Conservation (phyloP, 2,888 invertebrate genomes). For the Helobdella robusta region DNA sequence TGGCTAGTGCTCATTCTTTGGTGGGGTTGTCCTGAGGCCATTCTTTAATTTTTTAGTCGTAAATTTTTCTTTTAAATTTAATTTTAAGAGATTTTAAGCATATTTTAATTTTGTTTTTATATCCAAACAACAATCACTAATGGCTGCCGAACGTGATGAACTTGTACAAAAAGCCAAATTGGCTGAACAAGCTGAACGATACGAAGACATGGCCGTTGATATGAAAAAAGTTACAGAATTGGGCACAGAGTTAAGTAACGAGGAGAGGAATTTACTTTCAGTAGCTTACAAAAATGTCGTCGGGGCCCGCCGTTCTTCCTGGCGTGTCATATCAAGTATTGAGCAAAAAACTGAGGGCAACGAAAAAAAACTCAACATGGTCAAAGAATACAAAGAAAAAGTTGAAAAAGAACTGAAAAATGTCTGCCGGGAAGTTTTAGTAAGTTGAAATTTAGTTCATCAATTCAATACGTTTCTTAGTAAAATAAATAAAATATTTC, state of each 20-base stretch:
- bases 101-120: no score
- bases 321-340: constrained; percentile 97
- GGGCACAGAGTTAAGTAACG: constrained; percentile 87
- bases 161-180: constrained; percentile 28
- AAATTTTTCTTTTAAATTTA: no score
- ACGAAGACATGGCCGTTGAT: constrained; percentile 93
- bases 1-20: no score
- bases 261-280: constrained; percentile 92
- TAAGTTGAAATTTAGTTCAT: no score
- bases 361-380: constrained; percentile 83
- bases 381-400: constrained; percentile 98
- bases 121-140: no score
- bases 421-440: constrained; percentile 98
- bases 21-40: constrained; percentile 15
- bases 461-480: not conserved
- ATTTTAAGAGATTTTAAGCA: no score
- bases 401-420: constrained; percentile 97
- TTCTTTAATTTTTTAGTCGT: constrained; percentile 13
- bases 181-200: constrained; percentile 29
- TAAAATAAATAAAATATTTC: not conserved
- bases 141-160: constrained; percentile 26
- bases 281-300: constrained; percentile 99
- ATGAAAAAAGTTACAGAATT: constrained; percentile 95
- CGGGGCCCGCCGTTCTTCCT: constrained; percentile 89
- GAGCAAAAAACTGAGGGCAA: constrained; percentile 84